Conservation (phyloP, 2,888 invertebrate species). For the Leptinotarsa haldemani region DNA sequence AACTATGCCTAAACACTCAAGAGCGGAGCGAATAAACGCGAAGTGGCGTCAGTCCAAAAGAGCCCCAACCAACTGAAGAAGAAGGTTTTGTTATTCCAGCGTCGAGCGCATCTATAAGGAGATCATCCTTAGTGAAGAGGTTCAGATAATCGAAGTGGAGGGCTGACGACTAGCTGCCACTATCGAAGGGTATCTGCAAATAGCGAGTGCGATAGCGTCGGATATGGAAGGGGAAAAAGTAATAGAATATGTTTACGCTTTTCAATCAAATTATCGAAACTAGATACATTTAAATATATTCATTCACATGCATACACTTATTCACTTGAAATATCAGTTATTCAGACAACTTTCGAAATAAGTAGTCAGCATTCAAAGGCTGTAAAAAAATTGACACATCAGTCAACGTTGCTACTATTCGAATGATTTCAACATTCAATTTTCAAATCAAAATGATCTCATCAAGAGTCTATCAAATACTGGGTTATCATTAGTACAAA, state of each 20-base stretch:
- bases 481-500: too few relatives aligned
- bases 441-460: too few relatives aligned
- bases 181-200: conserved; percentile 30
- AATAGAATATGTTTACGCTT: background rate
- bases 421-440: too few relatives aligned
- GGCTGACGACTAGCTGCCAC: conserved; percentile 34
- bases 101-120: conserved; percentile 53
- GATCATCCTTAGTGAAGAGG: conserved; percentile 57
- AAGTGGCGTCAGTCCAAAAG: conserved; percentile 23
- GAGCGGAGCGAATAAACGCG: conserved; percentile 4
- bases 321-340: too few relatives aligned
- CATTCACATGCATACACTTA: too few relatives aligned
- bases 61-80: background rate
- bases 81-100: conserved; percentile 57
- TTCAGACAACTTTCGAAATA: too few relatives aligned
- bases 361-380: too few relatives aligned
- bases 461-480: too few relatives aligned
- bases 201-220: background rate
- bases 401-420: too few relatives aligned
- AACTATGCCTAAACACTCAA: conserved; percentile 18
- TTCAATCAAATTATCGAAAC: too few relatives aligned
- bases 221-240: background rate
- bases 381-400: too few relatives aligned
- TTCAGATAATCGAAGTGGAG: conserved; percentile 58
- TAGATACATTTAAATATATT: too few relatives aligned